Evolutionary conservation across 2,888 invertebrate genomes (phyloP).

Genomic region (Fabriciana adippe): DNA sequence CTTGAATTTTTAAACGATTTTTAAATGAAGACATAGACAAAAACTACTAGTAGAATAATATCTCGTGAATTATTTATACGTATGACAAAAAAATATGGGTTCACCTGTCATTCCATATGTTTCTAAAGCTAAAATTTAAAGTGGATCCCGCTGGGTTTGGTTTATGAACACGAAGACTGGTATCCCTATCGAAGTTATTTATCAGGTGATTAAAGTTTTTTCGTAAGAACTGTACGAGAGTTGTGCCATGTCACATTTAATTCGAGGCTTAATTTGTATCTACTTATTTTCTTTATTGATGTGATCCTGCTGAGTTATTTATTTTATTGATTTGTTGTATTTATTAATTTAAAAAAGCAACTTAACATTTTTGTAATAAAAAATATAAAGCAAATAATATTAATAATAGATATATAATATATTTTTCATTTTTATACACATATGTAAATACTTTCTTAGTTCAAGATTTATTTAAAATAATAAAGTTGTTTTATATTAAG

Average conservation of each 20-base stretch:
- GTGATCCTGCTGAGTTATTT: conserved; percentile 5
- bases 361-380: neutral
- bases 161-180: conserved; percentile 46
- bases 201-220: conserved; percentile 29
- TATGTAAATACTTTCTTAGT: no score
- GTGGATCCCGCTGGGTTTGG: conserved; percentile 53
- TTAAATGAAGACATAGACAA: neutral
- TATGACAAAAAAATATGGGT: conserved; percentile 26
- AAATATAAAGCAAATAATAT: no score
- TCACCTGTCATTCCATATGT: conserved; percentile 31
- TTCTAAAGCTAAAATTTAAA: conserved; percentile 44
- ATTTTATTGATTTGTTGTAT: neutral
- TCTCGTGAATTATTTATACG: conserved; percentile 4
- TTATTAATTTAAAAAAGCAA: neutral
- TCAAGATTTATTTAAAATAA: no score
- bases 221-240: conserved; percentile 20
- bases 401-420: no score
- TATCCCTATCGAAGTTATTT: conserved; percentile 25
- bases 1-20: no score
- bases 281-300: conserved; percentile 7
- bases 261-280: conserved; percentile 17
- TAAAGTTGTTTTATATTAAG: no score
- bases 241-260: conserved; percentile 28
- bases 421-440: no score
- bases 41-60: neutral